Base-by-base conservation (phyloP, 2,113 vertebrate species). In the Petrocephalus microphthalmus region DNA sequence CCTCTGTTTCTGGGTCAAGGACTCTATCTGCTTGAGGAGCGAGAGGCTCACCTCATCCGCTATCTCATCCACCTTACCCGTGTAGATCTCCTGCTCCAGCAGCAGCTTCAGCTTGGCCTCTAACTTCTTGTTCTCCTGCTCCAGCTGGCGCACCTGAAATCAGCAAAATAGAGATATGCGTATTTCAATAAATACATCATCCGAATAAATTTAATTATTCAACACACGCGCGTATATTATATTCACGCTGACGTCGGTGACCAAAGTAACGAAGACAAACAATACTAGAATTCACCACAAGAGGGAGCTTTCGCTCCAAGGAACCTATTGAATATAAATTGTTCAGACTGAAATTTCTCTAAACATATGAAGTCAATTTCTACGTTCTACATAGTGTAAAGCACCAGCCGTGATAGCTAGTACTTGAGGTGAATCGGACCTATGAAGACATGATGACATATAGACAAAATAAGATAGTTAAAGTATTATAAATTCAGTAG, bases 81-180 rank as follows among this genome's bases (percentile, higher is more conserved):
- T 91, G 88, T 92, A 92, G 5, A 52, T 49, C 87, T 91, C 91
- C 49, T 90, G 89, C 49, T 91, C 89, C 87, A 91, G 92, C 82
- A 94, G 89, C 7, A 93, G 86, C 2, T 86, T 90, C 90, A 92
- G 90, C 37, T 91, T 91, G 15, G 90, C 92, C 37, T 91, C 89
- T 57, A 94, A 87, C 29, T 91, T 89, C 88, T 93, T 92, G 87
- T 94, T 94, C 89, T 93, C 90, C 88, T 93, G 88, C 52, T 94
- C 91, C 37, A 94, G 90, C 6, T 91, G 87, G 22, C 91, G 91
- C 0, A 93, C 92, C 93, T 94, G 54, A 5, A 47, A 71, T 15
- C 67, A 74, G 13, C 33, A 74, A 5, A 2, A 60, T 7, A 42
- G 42, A 42, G 33, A 29, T 33, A 78, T 2, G 29, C 42, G 71